Evolutionary conservation across 2,797 vertebrate species (phyloP).

Genomic region (Hoplostethus atlanticus): DNA sequence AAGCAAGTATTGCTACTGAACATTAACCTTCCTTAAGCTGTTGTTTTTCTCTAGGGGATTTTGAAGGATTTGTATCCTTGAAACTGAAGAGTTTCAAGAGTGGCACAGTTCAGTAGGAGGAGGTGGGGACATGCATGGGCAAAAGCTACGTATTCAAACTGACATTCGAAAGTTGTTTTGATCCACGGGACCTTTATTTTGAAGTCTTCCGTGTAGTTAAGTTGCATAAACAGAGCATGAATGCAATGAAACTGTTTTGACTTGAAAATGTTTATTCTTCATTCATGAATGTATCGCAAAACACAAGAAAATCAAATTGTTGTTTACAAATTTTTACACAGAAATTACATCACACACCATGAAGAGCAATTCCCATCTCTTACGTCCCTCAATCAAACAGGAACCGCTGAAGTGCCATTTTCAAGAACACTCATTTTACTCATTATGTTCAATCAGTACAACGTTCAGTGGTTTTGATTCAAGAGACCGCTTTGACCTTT

Average conservation of each 20-base stretch:
- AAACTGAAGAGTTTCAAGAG: constrained; percentile 49
- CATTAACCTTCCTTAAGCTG: constrained; percentile 70
- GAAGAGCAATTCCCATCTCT: constrained; percentile 61
- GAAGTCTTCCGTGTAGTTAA: constrained; percentile 43
- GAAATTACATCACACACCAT: constrained; percentile 55
- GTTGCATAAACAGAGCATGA: constrained; percentile 18
- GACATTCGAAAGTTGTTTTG: constrained; percentile 24
- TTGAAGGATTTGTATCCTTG: constrained; percentile 63
- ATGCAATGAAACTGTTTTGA: background rate
- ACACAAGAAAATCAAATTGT: background rate
- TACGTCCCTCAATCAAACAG: constrained; percentile 40
- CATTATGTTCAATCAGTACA: constrained; percentile 65
- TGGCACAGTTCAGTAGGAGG: constrained; percentile 68
- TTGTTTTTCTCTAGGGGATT: constrained; percentile 72
- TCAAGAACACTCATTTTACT: constrained; percentile 63
- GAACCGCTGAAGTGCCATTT: constrained; percentile 52
- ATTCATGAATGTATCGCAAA: constrained; percentile 26
- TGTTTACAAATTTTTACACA: constrained; percentile 12
- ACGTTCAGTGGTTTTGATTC: constrained; percentile 59
- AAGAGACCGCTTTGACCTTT: constrained; percentile 67
- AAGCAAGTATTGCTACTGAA: constrained; percentile 44
- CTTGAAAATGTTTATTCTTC: constrained; percentile 20
- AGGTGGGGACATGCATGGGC: constrained; percentile 51
- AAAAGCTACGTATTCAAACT: constrained; percentile 65
- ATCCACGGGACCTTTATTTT: constrained; percentile 15